Conservation (phyloP, 2,888 invertebrate genomes). For the Aporophyla nigra region DNA sequence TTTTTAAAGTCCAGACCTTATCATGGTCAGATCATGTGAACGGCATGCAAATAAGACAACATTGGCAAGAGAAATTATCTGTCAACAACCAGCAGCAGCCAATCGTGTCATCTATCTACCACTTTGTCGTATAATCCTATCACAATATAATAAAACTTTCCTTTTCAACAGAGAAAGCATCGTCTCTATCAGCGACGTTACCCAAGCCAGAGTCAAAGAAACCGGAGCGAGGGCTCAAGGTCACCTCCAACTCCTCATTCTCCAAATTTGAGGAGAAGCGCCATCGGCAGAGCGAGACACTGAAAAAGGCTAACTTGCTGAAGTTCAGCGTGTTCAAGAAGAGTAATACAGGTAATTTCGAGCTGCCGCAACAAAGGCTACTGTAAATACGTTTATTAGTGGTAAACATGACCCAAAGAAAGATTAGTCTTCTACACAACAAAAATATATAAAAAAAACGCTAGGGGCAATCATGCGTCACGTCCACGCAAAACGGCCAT, state of each 20-base stretch:
- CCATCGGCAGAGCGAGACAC: constrained; percentile 93
- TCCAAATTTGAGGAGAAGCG: constrained; percentile 97
- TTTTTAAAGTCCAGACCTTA: not conserved
- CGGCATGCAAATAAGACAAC: not conserved
- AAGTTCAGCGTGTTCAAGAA: constrained; percentile 95
- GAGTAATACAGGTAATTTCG: constrained; percentile 91
- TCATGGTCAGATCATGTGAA: no score
- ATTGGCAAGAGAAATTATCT: not conserved
- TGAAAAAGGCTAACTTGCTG: constrained; percentile 94
- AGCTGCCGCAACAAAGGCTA: no score
- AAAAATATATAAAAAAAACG: no score
- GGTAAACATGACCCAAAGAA: no score
- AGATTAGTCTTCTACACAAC: no score
- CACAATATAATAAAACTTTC: not conserved
- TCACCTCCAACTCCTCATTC: constrained; percentile 90
- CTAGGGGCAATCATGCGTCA: no score
- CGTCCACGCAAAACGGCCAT: no score
- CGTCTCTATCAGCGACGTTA: constrained; percentile 79
- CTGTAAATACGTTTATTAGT: no score
- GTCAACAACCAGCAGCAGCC: not conserved
- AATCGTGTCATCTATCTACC: not conserved
- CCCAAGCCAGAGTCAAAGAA: constrained; percentile 84
- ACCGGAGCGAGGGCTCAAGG: constrained; percentile 85
- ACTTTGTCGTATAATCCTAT: not conserved
- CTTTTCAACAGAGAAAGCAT: constrained; percentile 80